Percentiles rank a stretch among this genome's conserved stretches.
Evolutionary conservation across 37 sponge, comb jelly and placozoan species (phyloP).

Genomic region (Chondrilla cf. caribensis): DNA sequence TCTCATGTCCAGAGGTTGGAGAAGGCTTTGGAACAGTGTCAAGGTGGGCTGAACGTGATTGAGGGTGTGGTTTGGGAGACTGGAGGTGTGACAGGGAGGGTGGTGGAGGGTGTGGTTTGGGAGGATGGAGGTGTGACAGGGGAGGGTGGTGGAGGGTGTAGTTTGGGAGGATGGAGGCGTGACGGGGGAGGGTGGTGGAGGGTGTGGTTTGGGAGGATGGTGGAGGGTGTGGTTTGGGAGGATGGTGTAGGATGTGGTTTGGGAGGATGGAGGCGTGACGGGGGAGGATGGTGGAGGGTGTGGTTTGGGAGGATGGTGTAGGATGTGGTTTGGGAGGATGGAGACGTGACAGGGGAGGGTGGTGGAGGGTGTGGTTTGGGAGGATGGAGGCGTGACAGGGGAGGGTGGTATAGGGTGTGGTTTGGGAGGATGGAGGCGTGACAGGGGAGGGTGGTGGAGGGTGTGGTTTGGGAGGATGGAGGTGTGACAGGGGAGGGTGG

Average conservation of each 20-base stretch:
- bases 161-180: no score
- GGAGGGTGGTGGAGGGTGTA: not conserved
- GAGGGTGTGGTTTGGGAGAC: not conserved
- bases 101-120: not conserved
- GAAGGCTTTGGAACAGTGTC: conserved; percentile 20
- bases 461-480: no score
- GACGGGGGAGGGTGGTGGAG: not conserved
- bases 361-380: not conserved
- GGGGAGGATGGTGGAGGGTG: not conserved
- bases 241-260: not conserved
- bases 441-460: not conserved
- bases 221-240: not conserved
- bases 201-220: not conserved
- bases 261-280: not conserved
- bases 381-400: not conserved
- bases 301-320: not conserved
- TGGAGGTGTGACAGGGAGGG: not conserved
- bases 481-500: no score
- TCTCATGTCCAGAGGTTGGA: not conserved
- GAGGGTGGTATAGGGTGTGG: not conserved
- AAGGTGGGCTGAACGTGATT: not conserved
- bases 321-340: no score
- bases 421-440: not conserved
- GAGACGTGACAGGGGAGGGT: no score
- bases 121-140: not conserved